Evolutionary conservation across 2,113 vertebrate species (phyloP).

Genomic region (Trichomycterus rosablanca): DNA sequence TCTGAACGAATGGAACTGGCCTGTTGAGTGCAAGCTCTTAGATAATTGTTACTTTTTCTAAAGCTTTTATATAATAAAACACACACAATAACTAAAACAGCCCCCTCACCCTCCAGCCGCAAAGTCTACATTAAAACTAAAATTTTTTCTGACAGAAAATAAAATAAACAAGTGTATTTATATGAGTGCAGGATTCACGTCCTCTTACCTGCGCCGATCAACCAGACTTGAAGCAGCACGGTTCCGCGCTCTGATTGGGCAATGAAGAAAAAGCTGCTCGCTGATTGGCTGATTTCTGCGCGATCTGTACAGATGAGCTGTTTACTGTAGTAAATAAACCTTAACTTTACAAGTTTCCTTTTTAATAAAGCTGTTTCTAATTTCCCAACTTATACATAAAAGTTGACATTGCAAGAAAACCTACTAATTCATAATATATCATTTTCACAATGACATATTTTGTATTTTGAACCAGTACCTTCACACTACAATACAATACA

Average conservation of each 20-base stretch:
- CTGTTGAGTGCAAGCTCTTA: conserved; percentile 53
- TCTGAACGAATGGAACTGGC: conserved; percentile 33
- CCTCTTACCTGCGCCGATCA: conserved; percentile 79
- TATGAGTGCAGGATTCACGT: conserved; percentile 55
- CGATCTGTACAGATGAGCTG: background rate
- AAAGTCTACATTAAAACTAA: too few relatives aligned
- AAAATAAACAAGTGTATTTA: conserved; percentile 19
- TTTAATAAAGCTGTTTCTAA: background rate
- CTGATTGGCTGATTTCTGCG: conserved; percentile 54
- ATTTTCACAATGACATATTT: too few relatives aligned
- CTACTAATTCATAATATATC: too few relatives aligned
- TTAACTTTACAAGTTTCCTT: background rate
- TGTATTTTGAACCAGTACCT: too few relatives aligned
- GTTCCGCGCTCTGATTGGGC: conserved; percentile 61
- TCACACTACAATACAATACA: too few relatives aligned
- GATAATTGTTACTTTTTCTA: conserved; percentile 9
- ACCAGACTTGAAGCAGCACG: conserved; percentile 71
- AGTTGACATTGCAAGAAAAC: too few relatives aligned
- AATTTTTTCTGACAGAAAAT: too few relatives aligned
- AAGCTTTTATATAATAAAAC: background rate
- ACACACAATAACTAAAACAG: background rate
- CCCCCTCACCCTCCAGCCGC: background rate
- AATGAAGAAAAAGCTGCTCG: background rate
- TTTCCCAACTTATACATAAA: too few relatives aligned
- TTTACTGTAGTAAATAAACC: background rate